Evolutionary conservation across 1,140 invertebrate genomes (phyloP).

Genomic region (Diachasmimorpha longicaudata): DNA sequence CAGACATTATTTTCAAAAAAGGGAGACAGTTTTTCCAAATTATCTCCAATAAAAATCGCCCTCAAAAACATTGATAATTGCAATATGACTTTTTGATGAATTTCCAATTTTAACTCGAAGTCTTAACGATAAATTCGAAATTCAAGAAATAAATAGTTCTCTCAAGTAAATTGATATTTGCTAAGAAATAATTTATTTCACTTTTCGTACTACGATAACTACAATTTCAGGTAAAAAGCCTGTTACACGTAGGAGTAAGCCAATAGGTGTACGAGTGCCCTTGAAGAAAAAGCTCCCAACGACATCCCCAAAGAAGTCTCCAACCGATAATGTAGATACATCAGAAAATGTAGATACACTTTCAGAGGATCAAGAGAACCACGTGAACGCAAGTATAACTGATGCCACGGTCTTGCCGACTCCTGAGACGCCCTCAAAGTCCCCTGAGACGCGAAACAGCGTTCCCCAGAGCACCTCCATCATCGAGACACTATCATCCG

Average conservation of each 20-base stretch:
- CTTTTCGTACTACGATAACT: no score
- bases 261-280: conserved; percentile 42
- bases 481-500: background rate
- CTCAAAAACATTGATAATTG: no score
- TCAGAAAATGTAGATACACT: conserved; percentile 34
- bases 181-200: no score
- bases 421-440: background rate
- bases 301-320: conserved; percentile 38
- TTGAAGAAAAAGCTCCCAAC: conserved; percentile 41
- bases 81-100: no score
- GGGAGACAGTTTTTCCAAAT: no score
- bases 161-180: background rate
- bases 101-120: no score
- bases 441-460: conserved; percentile 8
- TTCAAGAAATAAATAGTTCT: no score
- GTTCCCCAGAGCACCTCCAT: background rate
- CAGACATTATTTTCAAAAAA: no score
- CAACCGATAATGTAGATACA: conserved; percentile 33
- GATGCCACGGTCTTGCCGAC: conserved; percentile 32
- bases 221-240: conserved; percentile 37
- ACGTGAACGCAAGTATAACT: conserved; percentile 43
- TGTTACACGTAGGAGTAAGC: conserved; percentile 44
- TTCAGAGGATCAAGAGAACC: conserved; percentile 59
- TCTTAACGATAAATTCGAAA: no score
- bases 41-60: no score